phyloP scores from a whole-genome alignment of 2,888 invertebrate species.

The Netelia melanura region DNA sequence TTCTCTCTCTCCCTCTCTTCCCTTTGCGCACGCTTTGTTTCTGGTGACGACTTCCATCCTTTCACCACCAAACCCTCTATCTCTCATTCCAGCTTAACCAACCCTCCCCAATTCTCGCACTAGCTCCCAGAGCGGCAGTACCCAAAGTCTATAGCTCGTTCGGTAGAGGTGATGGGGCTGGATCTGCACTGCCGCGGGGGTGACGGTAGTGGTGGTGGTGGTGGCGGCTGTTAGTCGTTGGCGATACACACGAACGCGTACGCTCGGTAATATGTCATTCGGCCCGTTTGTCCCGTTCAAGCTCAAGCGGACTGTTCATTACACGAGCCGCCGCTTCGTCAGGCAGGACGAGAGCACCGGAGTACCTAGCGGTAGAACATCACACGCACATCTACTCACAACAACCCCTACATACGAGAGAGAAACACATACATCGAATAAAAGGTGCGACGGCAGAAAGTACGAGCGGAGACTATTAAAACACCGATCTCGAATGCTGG shows the following conservation, averaged over 20 bases:
- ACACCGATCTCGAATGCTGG: conserved; percentile 66
- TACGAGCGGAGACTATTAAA: conserved; percentile 66
- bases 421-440: conserved; percentile 53
- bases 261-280: conserved; percentile 70
- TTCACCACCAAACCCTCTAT: conserved; percentile 27
- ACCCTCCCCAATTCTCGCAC: conserved; percentile 50
- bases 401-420: background rate
- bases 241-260: conserved; percentile 67
- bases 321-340: conserved; percentile 71
- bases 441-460: conserved; percentile 65
- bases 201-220: conserved; percentile 39
- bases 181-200: conserved; percentile 37
- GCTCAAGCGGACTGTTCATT: conserved; percentile 76
- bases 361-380: conserved; percentile 45
- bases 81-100: conserved; percentile 49
- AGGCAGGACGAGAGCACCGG: conserved; percentile 63
- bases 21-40: conserved; percentile 13
- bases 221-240: conserved; percentile 50
- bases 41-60: conserved; percentile 27
- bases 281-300: conserved; percentile 75
- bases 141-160: conserved; percentile 28
- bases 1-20: conserved; percentile 7
- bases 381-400: conserved; percentile 10
- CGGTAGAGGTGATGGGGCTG: conserved; percentile 24
- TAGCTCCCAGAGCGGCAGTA: conserved; percentile 34